phyloP scores from a whole-genome alignment of 2,888 invertebrate genomes.

The Panorpa germanica region DNA sequence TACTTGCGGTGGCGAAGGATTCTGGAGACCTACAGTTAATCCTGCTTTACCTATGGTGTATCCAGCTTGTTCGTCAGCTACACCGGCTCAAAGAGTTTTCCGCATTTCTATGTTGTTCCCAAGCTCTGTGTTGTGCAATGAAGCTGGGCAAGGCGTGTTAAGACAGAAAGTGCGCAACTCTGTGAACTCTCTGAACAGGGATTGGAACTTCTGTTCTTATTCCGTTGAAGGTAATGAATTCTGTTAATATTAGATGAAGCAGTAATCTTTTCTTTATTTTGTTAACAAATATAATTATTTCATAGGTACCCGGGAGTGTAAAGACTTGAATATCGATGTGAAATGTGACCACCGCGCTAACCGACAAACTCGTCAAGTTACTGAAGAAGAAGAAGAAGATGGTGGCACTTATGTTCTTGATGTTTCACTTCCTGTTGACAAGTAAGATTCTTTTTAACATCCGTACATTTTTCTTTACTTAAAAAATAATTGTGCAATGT shows the following conservation, averaged over 20 bases:
- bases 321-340: slow-evolving; percentile 76
- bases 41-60: slow-evolving; percentile 67
- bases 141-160: slow-evolving; percentile 83
- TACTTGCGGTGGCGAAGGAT: slow-evolving; percentile 94
- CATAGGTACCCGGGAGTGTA: slow-evolving; percentile 55
- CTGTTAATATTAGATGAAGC: slow-evolving; percentile 2
- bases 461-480: too few relatives aligned
- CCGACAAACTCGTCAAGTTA: slow-evolving; percentile 43
- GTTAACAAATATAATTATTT: slow-evolving; percentile 4
- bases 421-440: slow-evolving; percentile 65
- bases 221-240: slow-evolving; percentile 51
- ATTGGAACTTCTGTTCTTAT: slow-evolving; percentile 94
- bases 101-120: slow-evolving; percentile 89
- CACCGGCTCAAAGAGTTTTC: slow-evolving; percentile 87
- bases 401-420: slow-evolving; percentile 69
- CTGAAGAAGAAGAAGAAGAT: slow-evolving; percentile 31
- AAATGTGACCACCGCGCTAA: slow-evolving; percentile 70
- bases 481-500: too few relatives aligned
- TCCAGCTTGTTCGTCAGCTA: slow-evolving; percentile 78
- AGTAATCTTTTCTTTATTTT: background rate
- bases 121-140: slow-evolving; percentile 88
- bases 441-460: too few relatives aligned
- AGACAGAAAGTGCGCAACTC: slow-evolving; percentile 77
- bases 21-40: slow-evolving; percentile 81
- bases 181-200: slow-evolving; percentile 77